Evolutionary conservation across 2,888 invertebrate genomes (phyloP), one percentile per base, ranked within the genome.

Genomic region (Drosophila borealis): DNA sequence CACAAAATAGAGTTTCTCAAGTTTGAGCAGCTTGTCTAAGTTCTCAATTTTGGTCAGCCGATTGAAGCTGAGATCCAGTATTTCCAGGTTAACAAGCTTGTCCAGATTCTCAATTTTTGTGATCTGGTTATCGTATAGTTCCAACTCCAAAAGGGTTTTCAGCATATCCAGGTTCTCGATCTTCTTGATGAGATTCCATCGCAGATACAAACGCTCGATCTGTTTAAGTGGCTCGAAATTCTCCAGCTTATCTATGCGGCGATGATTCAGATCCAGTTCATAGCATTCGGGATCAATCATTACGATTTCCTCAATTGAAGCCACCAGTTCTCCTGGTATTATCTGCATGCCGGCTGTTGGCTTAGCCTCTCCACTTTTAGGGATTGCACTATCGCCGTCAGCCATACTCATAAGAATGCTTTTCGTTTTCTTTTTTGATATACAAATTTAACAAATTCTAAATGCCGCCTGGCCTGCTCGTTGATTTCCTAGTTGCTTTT

Each of bases 61-160:
- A 93, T 99, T 99, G 92, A 98, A 99, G 4, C 99, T 99, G 45
- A 99, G 92, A 93, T 99, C 99, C 72, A 99, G 93, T 70, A 96
- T 94, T 91, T 98, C 95, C 49, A 99, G 93, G 93, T 98, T 98
- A 2, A 96, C 95, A 11, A 99, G 94, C 11, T 94, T 92, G 60
- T 97, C 96, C 62, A 99, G 93, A 91, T 98, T 98, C 92, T 98
- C 98, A 80, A 99, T 97, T 78, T 95, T 94, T 0, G 95, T 95
- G 54, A 99, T 96, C 93, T 99, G 98, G 93, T 99, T 99, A 92
- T 99, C 99, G 92, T 99, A 98, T 4, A 99, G 93, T 90, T 99
- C 99, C 49, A 99, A 93, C 90, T 99, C 98, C 17, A 94, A 94
- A 11, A 99, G 93, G 0, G 96, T 96, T 2, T 94, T 94, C 19